phyloP scores from a whole-genome alignment of 1,140 invertebrate genomes.

The Ctenoplectra terminalis region DNA sequence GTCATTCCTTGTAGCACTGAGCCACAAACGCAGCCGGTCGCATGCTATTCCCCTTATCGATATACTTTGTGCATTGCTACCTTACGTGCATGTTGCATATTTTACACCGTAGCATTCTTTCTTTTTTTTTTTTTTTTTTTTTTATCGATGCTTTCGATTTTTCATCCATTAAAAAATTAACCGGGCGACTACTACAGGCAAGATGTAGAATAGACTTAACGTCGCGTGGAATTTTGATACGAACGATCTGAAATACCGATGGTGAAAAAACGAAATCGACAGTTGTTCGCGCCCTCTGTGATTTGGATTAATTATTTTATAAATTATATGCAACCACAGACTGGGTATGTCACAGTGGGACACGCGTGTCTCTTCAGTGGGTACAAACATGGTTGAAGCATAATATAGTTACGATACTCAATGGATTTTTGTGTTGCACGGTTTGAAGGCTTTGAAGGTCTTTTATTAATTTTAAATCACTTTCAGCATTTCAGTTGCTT shows the following conservation, averaged over 20 bases:
- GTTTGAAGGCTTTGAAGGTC: no score
- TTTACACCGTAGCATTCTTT: neutral
- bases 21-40: neutral
- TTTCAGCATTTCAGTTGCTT: no score
- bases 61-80: neutral
- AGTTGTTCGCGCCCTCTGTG: neutral
- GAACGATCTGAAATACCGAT: no score
- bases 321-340: neutral
- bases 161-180: neutral
- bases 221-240: neutral
- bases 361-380: no score
- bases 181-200: neutral
- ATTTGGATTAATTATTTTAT: neutral
- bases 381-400: no score
- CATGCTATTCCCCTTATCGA: constrained; percentile 13
- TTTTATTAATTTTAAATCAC: no score
- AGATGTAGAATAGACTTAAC: neutral
- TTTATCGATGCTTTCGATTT: no score
- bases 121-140: neutral
- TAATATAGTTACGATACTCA: no score
- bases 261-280: no score
- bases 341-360: no score
- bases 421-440: no score
- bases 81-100: neutral
- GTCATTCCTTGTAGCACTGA: constrained; percentile 21